Base-by-base conservation (phyloP, 2,797 vertebrate species). In the Perodicticus potto region DNA sequence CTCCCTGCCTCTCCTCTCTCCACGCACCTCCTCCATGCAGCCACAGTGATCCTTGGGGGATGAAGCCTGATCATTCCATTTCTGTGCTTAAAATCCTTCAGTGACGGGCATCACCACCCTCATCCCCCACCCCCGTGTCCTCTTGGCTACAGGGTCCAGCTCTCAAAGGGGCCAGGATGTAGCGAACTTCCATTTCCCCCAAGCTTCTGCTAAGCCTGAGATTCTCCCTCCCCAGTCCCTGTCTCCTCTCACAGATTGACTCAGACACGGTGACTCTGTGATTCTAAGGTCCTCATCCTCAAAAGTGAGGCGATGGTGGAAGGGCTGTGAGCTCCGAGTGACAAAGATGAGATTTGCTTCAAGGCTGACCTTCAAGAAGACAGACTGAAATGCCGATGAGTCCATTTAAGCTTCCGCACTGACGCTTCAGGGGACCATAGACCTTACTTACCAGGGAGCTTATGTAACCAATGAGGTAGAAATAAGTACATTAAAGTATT, bases 391-490 rank as follows among this genome's bases (percentile, higher is more conserved):
- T 95, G 93, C 0, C 49, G 85, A 92, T 93, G 83, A 53, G 94
- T 77, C 87, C 17, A 72, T 95, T 94, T 78, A 69, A 94, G 83
- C 81, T 92, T 86, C 78, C 61, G 70, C 49, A 3, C 82, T 40
- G 87, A 96, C 88, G 86, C 43, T 88, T 93, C 12, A 0, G 72
- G 81, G 65, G 37, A 89, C 40, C 86, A 29, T 7, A 70, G 87
- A 59, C 76, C 86, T 93, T 70, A 91, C 89, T 93, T 89, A 93
- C 19, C 34, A 76, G 90, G 85, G 82, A 86, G 96, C 59, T 61
- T 92, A 89, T 70, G 67, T 91, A 95, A 85, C 92, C 82, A 92
- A 29, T 27, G 88, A 97, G 93, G 93, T 89, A 97, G 92, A 97
- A 96, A 97, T 97, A 97, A 96, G 87, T 53, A 83, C 55, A 80